These are phyloP conservation scores for Machimus rusticus DNA, from an alignment of 2,888 invertebrate genomes.

Conservation along the genomic window DNA sequence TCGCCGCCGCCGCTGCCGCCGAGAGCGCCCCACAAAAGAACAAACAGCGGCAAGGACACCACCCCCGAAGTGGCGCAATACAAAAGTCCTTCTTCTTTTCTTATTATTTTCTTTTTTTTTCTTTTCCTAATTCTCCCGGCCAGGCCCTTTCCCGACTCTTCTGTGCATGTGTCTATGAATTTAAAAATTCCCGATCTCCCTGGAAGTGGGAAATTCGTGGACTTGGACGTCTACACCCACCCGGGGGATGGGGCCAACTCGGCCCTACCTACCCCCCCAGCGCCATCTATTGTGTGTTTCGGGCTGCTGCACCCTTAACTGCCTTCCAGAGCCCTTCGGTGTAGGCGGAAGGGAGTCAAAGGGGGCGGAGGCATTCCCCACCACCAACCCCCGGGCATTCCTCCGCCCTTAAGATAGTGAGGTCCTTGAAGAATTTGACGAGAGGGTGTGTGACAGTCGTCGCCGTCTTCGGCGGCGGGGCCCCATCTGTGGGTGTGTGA, in stretches of 20 bases:
- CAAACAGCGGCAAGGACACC: conserved; percentile 31
- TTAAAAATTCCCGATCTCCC: conserved; percentile 27
- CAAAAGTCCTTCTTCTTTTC: neutral
- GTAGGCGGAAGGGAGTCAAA: neutral
- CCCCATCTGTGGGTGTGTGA: conserved; percentile 28
- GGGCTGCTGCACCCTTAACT: conserved; percentile 11
- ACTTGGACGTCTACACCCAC: neutral
- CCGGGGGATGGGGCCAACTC: neutral
- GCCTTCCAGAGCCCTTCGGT: neutral
- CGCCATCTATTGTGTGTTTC: neutral
- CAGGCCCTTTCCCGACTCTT: neutral
- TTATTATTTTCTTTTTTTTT: neutral
- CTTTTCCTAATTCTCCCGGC: conserved; percentile 2
- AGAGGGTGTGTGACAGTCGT: conserved; percentile 38
- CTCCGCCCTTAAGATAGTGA: neutral
- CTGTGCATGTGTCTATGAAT: conserved; percentile 38
- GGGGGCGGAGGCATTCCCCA: neutral
- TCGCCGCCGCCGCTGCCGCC: neutral
- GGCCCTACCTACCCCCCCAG: neutral
- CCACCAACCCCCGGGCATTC: neutral
- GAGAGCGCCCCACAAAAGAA: conserved; percentile 19
- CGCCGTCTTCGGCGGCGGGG: neutral
- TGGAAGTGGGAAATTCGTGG: conserved; percentile 25
- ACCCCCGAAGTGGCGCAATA: conserved; percentile 5
- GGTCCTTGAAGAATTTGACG: conserved; percentile 40